Evolutionary conservation across 2,888 invertebrate genomes (phyloP).

Genomic region (Trilocha varians): DNA sequence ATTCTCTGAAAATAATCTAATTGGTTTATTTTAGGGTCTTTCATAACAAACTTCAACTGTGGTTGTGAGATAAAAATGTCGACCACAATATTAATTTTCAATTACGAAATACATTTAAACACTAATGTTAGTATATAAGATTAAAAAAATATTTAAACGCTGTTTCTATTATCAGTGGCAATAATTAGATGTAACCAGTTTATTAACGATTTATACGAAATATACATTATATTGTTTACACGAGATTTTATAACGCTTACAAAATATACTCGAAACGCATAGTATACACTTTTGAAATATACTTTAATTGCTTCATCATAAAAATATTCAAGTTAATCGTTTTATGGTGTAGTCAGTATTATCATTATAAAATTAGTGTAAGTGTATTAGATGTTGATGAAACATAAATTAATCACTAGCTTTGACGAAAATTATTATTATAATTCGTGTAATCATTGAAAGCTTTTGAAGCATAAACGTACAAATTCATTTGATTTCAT

Average conservation of each 20-base stretch:
- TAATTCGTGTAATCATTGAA: slow-evolving; percentile 13
- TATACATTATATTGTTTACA: slow-evolving; percentile 27
- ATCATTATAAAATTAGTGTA: slow-evolving; percentile 11
- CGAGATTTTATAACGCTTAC: slow-evolving; percentile 45
- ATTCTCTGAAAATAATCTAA: background rate
- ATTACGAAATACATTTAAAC: slow-evolving; percentile 14
- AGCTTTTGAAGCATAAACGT: slow-evolving; percentile 27
- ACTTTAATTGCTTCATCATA: slow-evolving; percentile 32
- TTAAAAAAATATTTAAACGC: slow-evolving; percentile 23
- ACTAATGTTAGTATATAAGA: slow-evolving; percentile 33
- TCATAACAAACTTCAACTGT: slow-evolving; percentile 14
- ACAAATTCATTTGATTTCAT: slow-evolving; percentile 64
- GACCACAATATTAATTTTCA: slow-evolving; percentile 23
- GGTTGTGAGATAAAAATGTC: slow-evolving; percentile 30
- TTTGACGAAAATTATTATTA: background rate
- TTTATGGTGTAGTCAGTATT: slow-evolving; percentile 33
- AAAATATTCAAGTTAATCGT: slow-evolving; percentile 21
- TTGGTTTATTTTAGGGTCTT: background rate
- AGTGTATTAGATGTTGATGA: background rate
- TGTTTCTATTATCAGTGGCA: slow-evolving; percentile 44
- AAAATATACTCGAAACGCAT: slow-evolving; percentile 25
- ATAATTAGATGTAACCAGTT: slow-evolving; percentile 44
- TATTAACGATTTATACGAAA: slow-evolving; percentile 20
- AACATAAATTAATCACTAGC: background rate
- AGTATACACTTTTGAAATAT: slow-evolving; percentile 31